These are phyloP conservation scores for Adelphocoris suturalis DNA, from an alignment of 2,888 invertebrate species.

Conservation along the genomic window DNA sequence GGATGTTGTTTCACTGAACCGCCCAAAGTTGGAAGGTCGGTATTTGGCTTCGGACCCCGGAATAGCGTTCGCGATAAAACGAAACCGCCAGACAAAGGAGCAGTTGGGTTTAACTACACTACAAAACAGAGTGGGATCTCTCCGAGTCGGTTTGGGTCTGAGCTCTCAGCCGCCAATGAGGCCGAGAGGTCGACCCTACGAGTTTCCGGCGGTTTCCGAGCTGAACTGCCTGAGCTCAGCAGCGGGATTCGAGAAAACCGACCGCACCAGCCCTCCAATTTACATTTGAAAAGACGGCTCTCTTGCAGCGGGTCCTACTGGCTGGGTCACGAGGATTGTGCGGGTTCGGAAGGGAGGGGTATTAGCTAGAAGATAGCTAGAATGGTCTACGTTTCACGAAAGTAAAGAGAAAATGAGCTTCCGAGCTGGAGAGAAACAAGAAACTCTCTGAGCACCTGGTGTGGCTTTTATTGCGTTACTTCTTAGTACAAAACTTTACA, in stretches of 20 bases:
- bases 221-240: neutral
- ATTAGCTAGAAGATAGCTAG: neutral
- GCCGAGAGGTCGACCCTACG: neutral
- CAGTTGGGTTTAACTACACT: conserved; percentile 1
- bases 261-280: neutral
- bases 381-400: neutral
- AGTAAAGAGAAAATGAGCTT: neutral
- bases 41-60: neutral
- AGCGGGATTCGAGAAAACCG: no score
- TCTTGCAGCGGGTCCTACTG: neutral
- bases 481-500: neutral
- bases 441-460: neutral
- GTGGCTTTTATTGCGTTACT: neutral
- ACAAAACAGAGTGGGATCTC: neutral
- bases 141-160: neutral
- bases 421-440: neutral
- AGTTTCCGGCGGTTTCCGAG: neutral
- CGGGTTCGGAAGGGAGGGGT: neutral
- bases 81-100: neutral
- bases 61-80: neutral
- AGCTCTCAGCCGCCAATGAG: neutral
- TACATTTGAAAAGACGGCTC: conserved; percentile 4
- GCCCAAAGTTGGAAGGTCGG: no score
- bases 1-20: no score
- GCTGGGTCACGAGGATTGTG: no score